Percentiles rank a stretch among this genome's conserved stretches.
Conservation (phyloP, 35 echinoderm and acorn worm genomes). For the Heliocidaris erythrogramma region DNA sequence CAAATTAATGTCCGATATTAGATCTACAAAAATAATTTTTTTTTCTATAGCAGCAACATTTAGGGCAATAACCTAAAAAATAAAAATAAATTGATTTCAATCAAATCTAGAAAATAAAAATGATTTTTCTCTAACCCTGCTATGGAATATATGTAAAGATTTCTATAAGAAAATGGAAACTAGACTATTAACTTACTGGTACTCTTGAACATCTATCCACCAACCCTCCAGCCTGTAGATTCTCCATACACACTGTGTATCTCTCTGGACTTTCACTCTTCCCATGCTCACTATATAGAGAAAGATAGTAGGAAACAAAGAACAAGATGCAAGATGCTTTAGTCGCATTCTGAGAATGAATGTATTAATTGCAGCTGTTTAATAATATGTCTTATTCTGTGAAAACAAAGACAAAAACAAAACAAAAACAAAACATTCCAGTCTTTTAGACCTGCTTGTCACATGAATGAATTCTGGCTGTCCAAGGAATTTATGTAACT, state of each 20-base stretch:
- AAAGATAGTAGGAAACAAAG: neutral
- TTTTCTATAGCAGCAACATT: too few relatives aligned
- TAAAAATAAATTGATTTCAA: too few relatives aligned
- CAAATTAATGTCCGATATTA: too few relatives aligned
- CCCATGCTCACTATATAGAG: slow-evolving; percentile 15
- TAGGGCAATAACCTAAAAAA: too few relatives aligned
- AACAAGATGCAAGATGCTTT: neutral
- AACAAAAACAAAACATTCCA: neutral
- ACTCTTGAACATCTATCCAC: slow-evolving; percentile 20
- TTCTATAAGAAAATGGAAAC: too few relatives aligned
- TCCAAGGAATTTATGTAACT: too few relatives aligned
- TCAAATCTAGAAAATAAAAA: too few relatives aligned
- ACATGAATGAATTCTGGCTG: too few relatives aligned
- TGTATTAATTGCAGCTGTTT: neutral
- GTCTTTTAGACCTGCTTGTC: neutral
- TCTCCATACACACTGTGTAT: slow-evolving; percentile 13
- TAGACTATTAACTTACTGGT: neutral
- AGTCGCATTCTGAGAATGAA: neutral
- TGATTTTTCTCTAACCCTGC: too few relatives aligned
- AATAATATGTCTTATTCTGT: neutral
- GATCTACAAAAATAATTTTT: too few relatives aligned
- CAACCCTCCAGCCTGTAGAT: neutral
- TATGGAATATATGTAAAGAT: too few relatives aligned
- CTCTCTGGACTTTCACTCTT: slow-evolving; percentile 29
- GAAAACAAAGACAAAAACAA: neutral